Conservation (phyloP, 2,888 invertebrate genomes). For the Chrysolina haemoptera region DNA sequence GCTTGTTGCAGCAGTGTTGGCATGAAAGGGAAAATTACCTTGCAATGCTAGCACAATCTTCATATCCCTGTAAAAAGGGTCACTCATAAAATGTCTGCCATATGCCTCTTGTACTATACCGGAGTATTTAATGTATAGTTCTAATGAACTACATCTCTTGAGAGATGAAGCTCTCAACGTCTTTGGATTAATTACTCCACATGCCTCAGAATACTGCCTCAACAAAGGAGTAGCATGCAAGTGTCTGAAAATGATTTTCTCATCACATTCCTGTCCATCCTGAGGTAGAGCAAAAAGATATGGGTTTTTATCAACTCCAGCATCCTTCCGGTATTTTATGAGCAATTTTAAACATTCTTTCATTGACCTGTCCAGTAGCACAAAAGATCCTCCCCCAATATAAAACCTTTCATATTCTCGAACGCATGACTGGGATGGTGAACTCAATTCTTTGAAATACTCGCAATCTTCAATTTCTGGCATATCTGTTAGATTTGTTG, state of each 20-base stretch:
- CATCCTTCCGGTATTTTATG: background rate
- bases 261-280: background rate
- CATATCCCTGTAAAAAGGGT: background rate
- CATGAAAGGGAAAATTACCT: no score
- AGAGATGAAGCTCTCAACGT: slow-evolving; percentile 8
- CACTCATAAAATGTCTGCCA: background rate
- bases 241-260: background rate
- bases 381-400: background rate
- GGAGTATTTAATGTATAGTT: background rate
- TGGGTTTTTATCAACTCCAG: slow-evolving; percentile 3
- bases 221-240: background rate
- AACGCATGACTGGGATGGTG: background rate
- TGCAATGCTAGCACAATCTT: background rate
- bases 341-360: background rate
- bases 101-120: background rate
- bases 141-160: slow-evolving; percentile 1
- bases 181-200: slow-evolving; percentile 8
- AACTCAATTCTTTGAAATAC: background rate
- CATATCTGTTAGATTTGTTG: background rate
- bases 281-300: background rate
- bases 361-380: background rate
- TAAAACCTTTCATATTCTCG: background rate
- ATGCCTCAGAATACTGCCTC: slow-evolving; percentile 8
- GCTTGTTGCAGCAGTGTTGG: no score
- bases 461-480: background rate